These are phyloP conservation scores for Sisyra terminalis DNA, from an alignment of 2,888 invertebrate genomes.

Conservation along the genomic window DNA sequence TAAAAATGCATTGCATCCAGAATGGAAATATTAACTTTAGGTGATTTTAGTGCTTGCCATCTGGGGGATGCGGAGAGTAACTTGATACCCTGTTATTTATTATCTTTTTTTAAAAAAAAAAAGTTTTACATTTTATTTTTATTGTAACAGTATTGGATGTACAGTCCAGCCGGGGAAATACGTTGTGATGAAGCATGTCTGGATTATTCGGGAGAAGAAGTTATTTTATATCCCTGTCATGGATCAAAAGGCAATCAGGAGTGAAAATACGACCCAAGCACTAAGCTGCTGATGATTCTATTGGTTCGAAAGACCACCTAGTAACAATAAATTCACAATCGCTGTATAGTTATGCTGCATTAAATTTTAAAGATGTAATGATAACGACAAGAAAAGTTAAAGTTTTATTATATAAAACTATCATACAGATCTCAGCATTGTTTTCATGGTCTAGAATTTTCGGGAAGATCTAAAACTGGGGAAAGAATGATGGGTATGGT, in stretches of 20 bases:
- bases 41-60: not conserved
- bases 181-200: constrained; percentile 88
- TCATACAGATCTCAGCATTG: constrained; percentile 29
- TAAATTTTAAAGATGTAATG: constrained; percentile 95
- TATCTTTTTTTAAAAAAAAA: constrained; percentile 5
- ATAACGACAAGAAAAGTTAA: constrained; percentile 79
- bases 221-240: constrained; percentile 83
- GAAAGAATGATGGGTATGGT: constrained; percentile 49
- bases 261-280: constrained; percentile 69
- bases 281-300: too few species aligned
- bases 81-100: too few species aligned
- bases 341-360: constrained; percentile 55
- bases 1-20: too few species aligned
- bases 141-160: constrained; percentile 83
- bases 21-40: not conserved
- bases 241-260: constrained; percentile 88
- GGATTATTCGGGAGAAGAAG: constrained; percentile 87
- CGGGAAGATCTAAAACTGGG: constrained; percentile 38
- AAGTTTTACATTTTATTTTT: constrained; percentile 3
- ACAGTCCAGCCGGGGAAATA: constrained; percentile 89
- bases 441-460: constrained; percentile 51
- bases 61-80: not conserved
- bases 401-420: constrained; percentile 49
- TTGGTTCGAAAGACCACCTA: constrained; percentile 56
- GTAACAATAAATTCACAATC: constrained; percentile 31